These are phyloP conservation scores for Bombus difficillimus DNA, from an alignment of 1,140 invertebrate species.

Conservation along the genomic window DNA sequence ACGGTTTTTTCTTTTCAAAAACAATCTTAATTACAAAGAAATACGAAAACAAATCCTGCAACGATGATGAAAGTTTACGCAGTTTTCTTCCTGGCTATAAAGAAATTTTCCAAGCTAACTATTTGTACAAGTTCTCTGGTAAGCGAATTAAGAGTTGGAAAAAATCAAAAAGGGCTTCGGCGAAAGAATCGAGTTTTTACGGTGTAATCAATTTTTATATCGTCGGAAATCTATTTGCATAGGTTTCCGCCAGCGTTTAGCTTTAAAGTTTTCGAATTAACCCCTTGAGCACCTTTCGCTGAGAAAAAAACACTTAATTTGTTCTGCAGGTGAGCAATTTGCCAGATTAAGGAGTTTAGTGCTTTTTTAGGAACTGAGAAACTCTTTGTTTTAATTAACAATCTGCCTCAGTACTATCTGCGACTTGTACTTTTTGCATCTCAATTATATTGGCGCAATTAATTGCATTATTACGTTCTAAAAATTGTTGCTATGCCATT, in stretches of 20 bases:
- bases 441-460: too few relatives aligned
- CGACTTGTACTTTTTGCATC: too few relatives aligned
- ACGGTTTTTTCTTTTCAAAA: too few relatives aligned
- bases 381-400: neutral
- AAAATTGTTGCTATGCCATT: too few relatives aligned
- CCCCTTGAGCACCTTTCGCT: neutral
- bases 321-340: neutral
- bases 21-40: neutral
- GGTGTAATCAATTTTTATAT: too few relatives aligned
- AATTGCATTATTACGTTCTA: too few relatives aligned
- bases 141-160: too few relatives aligned
- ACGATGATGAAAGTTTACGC: neutral
- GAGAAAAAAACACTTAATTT: neutral
- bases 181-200: too few relatives aligned
- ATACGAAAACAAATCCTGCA: too few relatives aligned
- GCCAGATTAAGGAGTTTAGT: slow-evolving; percentile 11
- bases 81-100: neutral
- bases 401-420: neutral
- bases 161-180: too few relatives aligned
- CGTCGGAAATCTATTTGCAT: too few relatives aligned
- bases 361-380: neutral
- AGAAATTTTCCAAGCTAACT: neutral
- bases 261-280: slow-evolving; percentile 35
- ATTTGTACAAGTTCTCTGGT: too few relatives aligned
- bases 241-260: neutral